Base-by-base conservation (phyloP, 2,797 vertebrate species). In the Spizella passerina region DNA sequence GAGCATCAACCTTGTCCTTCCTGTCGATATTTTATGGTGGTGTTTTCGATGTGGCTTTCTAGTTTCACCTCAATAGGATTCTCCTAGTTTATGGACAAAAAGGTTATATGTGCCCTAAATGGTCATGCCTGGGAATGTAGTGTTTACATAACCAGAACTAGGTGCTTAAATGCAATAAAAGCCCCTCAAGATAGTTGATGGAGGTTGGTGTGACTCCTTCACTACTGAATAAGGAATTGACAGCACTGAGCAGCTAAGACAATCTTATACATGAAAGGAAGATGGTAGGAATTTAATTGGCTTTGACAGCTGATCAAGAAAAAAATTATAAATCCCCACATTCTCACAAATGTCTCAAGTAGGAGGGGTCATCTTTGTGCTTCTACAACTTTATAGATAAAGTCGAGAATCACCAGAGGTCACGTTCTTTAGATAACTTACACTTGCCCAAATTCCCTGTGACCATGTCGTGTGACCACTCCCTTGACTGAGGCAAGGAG, bases 41-140 rank as follows among this genome's bases (percentile, higher is more conserved):
- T 80, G 75, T 88, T 95, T 79, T 92, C 53, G 66, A 66, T 21
- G 63, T 46, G 81, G 73, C 66, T 68, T 90, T 94, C 77, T 86
- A 71, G 81, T 95, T 93, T 84, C 61, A 5, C 64, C 53, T 77
- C 84, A 73, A 46, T 8, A 86, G 73, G 66, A 88, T 93, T 94
- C 81, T 83, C 72, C 76, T 82, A 61, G 72, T 96, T 97, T 95
- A 95, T 3, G 8, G 41, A 68, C 0, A 3, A 78, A 85, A 95
- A 82, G 8, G 49, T 75, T 96, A 55, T 39, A 81, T 27, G 39
- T 83, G 47, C 70, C 59, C 46, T 85, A 80, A 91, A 93, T 46
- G 55, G 80, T 61, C 4, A 1, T 80, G 46, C 88, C 90, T 96
- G 76, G 79, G 84, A 96, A 93, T 1, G 13, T 5, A 61, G 50